A percentile compares a stretch with the other conserved stretches of the same genome.
phyloP scores from a whole-genome alignment of 2,797 vertebrate genomes.

The Anniella stebbinsi region DNA sequence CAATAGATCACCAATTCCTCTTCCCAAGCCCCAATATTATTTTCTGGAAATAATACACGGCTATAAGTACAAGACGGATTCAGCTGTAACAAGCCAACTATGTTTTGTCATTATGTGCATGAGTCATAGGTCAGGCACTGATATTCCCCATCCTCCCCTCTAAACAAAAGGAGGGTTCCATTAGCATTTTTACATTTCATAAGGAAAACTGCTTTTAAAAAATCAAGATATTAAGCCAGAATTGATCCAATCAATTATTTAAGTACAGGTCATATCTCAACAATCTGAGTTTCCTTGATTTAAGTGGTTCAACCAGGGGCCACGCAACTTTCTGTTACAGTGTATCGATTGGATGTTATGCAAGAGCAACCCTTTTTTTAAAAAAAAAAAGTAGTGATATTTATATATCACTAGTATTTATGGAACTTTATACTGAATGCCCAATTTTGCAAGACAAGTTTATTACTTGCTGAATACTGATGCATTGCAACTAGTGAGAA shows the following conservation, averaged over 20 bases:
- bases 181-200: neutral
- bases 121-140: neutral
- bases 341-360: neutral
- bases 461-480: neutral
- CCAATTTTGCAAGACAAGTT: too few relatives aligned
- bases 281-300: neutral
- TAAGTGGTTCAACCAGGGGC: neutral
- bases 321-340: neutral
- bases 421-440: too few relatives aligned
- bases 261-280: neutral
- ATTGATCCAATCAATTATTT: neutral
- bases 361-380: neutral
- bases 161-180: neutral
- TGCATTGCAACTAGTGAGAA: neutral
- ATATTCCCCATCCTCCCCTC: neutral
- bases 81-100: neutral
- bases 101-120: too few relatives aligned
- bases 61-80: neutral
- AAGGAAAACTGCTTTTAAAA: neutral
- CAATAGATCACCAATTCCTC: neutral
- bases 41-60: neutral
- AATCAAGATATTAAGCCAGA: neutral
- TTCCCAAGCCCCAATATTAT: neutral
- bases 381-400: neutral
- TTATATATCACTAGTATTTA: neutral